Evolutionary conservation across 2,888 invertebrate species (phyloP), one percentile per base, ranked within the genome.

Genomic region (Steinernema scapterisci): DNA sequence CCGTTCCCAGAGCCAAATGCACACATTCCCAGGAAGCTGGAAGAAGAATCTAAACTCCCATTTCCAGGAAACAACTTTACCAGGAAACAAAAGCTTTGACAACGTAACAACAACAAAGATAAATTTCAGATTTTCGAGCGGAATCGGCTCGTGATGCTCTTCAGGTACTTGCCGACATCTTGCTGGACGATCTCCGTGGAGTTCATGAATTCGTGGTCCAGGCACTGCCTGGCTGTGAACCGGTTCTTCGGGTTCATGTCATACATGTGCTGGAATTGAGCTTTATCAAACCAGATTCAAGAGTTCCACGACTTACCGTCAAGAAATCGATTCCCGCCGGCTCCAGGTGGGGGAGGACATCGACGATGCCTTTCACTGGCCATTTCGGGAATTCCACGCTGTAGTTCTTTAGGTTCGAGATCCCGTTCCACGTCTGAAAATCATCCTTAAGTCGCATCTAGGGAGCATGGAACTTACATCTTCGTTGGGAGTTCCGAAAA

Each of bases 401-500:
- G 90, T 94, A 99, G 88, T 97, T 97, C 0, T 94, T 94, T 76
- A 97, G 89, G 44, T 92, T 91, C 0, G 94, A 93, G 0, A 99
- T 96, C 0, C 96, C 97, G 0, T 95, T 95, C 86, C 86, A 86
- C 13, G 46, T 80, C 83, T 84, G 77, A 80, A 73, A 70, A 9
- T 38, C 21, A 7, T 23, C 21, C 16, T 13, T 71, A 9, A 25
- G 38, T 72, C 27, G 52, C 2, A 19, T 9, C 6, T 25, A 48
- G 38, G 38, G 38, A 6, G 5, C 1, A 54, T 19, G n/a, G 16
- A 38, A 38, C 96, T 96, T 72, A 93, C 92, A 71, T 94, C 93
- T 87, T 97, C 95, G 0, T 93, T 95, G 0, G 99, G 99, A 0
- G 99, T 99, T 78, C 93, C 92, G 74, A 99, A 89, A 84, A 95